Evolutionary conservation across 2,113 vertebrate species (phyloP), one percentile per base, ranked within the genome.

Genomic region (Dunckerocampus dactyliophorus): DNA sequence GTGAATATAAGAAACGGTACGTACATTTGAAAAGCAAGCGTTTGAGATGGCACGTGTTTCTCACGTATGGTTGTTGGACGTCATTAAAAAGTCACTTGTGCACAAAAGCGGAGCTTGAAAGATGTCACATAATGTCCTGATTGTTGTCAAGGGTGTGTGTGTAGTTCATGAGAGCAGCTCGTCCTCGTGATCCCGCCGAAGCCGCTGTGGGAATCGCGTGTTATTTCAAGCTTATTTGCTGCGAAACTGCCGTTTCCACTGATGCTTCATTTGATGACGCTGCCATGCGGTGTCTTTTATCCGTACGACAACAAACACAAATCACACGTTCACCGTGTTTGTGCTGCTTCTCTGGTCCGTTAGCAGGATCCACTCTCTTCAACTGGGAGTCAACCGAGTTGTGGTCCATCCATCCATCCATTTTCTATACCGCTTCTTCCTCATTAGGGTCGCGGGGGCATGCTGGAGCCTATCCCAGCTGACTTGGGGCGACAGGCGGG

Each of bases 91-190:
- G 31, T 34, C 31, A 5, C 31, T 28, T 28, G 2, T 28, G 24
- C 24, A n/a, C n/a, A n/a, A n/a, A n/a, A n/a, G n/a, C n/a, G n/a
- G n/a, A n/a, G n/a, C n/a, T n/a, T n/a, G n/a, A n/a, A n/a, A n/a
- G n/a, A n/a, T 15, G 48, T 22, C 13, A 19, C 8, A 50, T 21
- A 13, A 4, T 22, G 19, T 46, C 14, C 43, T 45, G 2, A 1
- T 17, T 34, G 11, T 5, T n/a, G n/a, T n/a, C n/a, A n/a, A n/a
- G n/a, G n/a, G n/a, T n/a, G 16, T 57, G 31, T 52, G 51, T 66
- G 66, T 34, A 51, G 79, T 84, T 72, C 79, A 73, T 76, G 68
- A 17, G 67, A 60, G 52, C 6, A 37, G 48, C 21, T n/a, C 48
- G 54, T 50, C 39, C 13, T 34, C 15, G n/a, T 49, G 60, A 74